Base-by-base conservation (phyloP, 2,888 invertebrate genomes). In the Rosalia funebris region DNA sequence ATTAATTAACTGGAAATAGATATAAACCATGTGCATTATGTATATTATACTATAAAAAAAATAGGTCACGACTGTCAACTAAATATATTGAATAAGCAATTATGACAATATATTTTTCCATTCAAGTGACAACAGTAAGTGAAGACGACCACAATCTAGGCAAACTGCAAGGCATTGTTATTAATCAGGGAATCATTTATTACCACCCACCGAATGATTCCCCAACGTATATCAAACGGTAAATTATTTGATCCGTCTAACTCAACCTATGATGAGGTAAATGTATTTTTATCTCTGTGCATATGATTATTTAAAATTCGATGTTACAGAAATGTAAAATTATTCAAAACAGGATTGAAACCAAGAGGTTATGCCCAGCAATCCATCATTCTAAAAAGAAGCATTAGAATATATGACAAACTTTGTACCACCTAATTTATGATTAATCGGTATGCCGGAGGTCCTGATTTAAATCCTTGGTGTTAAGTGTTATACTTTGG, bases 241-340 rank as follows among this genome's bases (percentile, higher is more conserved):
- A 34, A 34, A 34, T 25, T 10, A 7, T 20, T 46, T 31, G 25
- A 20, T 31, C 31, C 47, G 16, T 15, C 14, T 47, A 32, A 47
- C 31, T 12, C 36, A 34, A 36, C 36, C 10, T n/a, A 16, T 34
- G 36, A 47, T 34, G 47, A 47, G 47, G 47, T 36, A 47, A 47
- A 31, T 15, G 16, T 17, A 16, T 9, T 47, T 47, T 47, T 47
- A 14, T 34, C 10, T 14, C 14, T 14, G 31, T 11, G 31, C 36
- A 32, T 36, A 34, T 34, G 25, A 47, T 47, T 47, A 47, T 47
- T 11, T 36, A 31, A 36, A 16, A 32, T 47, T 34, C 16, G 47
- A 47, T 47, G 47, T 47, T 15, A 34, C 31, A 47, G 15, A 47
- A 34, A 47, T 47, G 47, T 47, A 47, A 47, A 47, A 47, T 47